phyloP scores from a whole-genome alignment of 2,797 vertebrate genomes.

The Macropodus opercularis region DNA sequence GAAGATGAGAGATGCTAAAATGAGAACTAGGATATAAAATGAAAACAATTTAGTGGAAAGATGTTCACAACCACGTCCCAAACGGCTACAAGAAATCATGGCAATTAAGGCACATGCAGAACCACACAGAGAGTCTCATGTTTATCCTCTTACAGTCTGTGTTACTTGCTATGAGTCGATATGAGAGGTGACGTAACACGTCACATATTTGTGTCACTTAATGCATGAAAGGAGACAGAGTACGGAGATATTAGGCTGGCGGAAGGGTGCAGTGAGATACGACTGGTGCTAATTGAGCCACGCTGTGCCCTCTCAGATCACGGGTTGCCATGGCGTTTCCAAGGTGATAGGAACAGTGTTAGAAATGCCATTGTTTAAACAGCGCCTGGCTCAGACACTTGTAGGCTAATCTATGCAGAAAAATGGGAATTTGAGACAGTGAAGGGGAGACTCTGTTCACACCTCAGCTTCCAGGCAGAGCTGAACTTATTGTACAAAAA shows the following conservation, averaged over 20 bases:
- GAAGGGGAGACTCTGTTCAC: constrained; percentile 38
- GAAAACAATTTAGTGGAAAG: constrained; percentile 11
- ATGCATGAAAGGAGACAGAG: constrained; percentile 60
- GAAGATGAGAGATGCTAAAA: not conserved
- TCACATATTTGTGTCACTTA: constrained; percentile 69
- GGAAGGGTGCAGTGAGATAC: constrained; percentile 53
- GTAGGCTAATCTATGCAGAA: constrained; percentile 66
- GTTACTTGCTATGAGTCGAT: constrained; percentile 22
- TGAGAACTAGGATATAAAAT: not conserved
- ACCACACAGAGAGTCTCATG: constrained; percentile 14
- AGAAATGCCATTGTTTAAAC: constrained; percentile 76
- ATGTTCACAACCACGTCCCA: constrained; percentile 10
- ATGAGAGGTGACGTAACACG: constrained; percentile 63
- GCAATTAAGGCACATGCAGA: constrained; percentile 9
- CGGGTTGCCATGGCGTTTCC: constrained; percentile 80
- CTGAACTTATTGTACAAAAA: constrained; percentile 26
- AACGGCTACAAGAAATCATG: constrained; percentile 6
- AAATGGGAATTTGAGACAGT: constrained; percentile 53
- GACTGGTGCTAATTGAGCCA: constrained; percentile 79
- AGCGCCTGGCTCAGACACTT: constrained; percentile 63
- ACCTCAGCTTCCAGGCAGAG: constrained; percentile 16
- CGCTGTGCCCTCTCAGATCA: constrained; percentile 73
- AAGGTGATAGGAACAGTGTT: constrained; percentile 76
- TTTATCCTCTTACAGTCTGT: constrained; percentile 10
- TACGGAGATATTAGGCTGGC: constrained; percentile 63